These are phyloP conservation scores for Drosophila kokeensis DNA, from an alignment of 2,888 invertebrate species.

Conservation along the genomic window DNA sequence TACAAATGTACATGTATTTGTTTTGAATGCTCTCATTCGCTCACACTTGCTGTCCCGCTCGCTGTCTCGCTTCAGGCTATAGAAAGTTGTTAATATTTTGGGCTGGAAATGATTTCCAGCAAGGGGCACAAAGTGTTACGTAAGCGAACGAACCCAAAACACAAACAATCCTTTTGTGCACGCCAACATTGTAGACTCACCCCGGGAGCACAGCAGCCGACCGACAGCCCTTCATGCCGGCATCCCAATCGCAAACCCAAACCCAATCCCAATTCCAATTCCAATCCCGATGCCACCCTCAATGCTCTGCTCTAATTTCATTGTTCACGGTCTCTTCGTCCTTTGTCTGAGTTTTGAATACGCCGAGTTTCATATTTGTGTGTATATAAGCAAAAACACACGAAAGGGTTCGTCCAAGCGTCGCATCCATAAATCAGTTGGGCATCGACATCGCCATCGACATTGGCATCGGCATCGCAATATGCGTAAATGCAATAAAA, in stretches of 20 bases:
- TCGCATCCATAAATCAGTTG: constrained; percentile 80
- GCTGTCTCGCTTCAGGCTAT: not conserved
- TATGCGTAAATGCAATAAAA: constrained; percentile 81
- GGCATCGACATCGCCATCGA: constrained; percentile 49
- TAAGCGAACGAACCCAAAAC: constrained; percentile 49
- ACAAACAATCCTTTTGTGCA: constrained; percentile 67
- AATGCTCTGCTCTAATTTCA: constrained; percentile 75
- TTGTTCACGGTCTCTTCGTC: constrained; percentile 73
- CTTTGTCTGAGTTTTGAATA: constrained; percentile 75
- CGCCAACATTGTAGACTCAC: constrained; percentile 21
- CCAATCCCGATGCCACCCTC: constrained; percentile 59
- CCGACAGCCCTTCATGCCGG: constrained; percentile 7
- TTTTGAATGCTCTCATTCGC: not conserved
- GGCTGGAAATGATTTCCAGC: constrained; percentile 11
- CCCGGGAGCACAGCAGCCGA: constrained; percentile 14
- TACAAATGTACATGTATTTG: constrained; percentile 1
- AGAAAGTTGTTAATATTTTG: constrained; percentile 31
- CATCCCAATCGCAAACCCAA: not conserved
- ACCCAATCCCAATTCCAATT: not conserved
- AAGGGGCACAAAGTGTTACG: constrained; percentile 66
- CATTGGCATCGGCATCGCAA: constrained; percentile 53
- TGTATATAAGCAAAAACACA: constrained; percentile 24
- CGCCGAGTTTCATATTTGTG: constrained; percentile 49
- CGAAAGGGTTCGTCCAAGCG: constrained; percentile 57
- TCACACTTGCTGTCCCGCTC: not conserved